A percentile compares a stretch with the other conserved stretches of the same genome.
Conservation (phyloP, 2,888 invertebrate species). For the Hirtodrosophila trivittata region DNA sequence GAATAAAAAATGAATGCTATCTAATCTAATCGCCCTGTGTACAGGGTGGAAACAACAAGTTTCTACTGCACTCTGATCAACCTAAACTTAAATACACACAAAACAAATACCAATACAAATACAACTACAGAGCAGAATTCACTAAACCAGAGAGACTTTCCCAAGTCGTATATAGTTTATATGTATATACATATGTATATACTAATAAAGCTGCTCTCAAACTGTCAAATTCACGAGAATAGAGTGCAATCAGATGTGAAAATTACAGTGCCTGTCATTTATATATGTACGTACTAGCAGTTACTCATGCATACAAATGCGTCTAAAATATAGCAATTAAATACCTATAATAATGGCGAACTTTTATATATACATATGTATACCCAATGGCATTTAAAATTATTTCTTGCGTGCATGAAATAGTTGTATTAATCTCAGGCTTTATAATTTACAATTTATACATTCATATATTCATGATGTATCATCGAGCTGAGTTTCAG, state of each 20-base stretch:
- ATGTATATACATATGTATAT: not conserved
- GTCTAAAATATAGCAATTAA: slow-evolving; percentile 9
- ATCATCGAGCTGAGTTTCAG: too few species aligned
- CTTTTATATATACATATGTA: slow-evolving; percentile 1
- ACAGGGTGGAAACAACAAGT: slow-evolving; percentile 13
- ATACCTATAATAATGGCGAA: slow-evolving; percentile 14
- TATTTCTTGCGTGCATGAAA: too few species aligned
- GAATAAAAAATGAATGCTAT: slow-evolving; percentile 17
- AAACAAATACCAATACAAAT: not conserved
- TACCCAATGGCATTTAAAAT: not conserved
- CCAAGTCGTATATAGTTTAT: not conserved
- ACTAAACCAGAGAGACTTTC: too few species aligned
- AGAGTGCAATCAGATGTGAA: slow-evolving; percentile 58
- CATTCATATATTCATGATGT: too few species aligned
- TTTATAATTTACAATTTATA: too few species aligned
- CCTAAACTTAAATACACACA: slow-evolving; percentile 18
- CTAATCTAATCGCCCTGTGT: slow-evolving; percentile 33
- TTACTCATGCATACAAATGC: not conserved
- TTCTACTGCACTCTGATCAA: slow-evolving; percentile 22
- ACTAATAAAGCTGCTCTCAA: slow-evolving; percentile 23
- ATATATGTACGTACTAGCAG: not conserved
- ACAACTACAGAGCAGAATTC: too few species aligned
- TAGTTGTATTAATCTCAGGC: too few species aligned
- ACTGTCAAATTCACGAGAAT: slow-evolving; percentile 37
- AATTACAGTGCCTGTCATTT: slow-evolving; percentile 45